These are phyloP conservation scores for Eristalis tenax DNA, from an alignment of 2,888 invertebrate species.

Conservation along the genomic window DNA sequence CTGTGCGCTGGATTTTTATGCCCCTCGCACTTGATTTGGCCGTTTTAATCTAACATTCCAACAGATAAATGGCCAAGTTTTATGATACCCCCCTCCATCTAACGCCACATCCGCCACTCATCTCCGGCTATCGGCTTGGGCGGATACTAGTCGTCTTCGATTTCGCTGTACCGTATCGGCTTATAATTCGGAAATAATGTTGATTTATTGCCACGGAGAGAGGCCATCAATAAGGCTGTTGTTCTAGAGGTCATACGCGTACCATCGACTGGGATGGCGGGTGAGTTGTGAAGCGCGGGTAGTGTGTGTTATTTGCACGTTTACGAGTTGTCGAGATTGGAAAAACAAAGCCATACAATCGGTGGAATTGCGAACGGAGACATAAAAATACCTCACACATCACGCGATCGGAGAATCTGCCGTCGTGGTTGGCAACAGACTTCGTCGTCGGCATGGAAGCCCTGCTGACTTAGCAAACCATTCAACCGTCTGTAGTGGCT, in stretches of 20 bases:
- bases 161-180: constrained; percentile 49
- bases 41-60: constrained; percentile 57
- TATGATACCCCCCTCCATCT: constrained; percentile 11
- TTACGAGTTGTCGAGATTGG: constrained; percentile 58
- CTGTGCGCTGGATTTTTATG: constrained; percentile 23
- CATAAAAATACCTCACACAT: constrained; percentile 22
- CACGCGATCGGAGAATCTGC: not conserved
- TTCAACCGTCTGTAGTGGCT: not conserved
- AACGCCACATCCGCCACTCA: not conserved
- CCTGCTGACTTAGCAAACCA: not conserved
- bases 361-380: constrained; percentile 25
- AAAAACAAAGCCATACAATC: constrained; percentile 55
- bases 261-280: not conserved
- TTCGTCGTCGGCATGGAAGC: not conserved
- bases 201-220: constrained; percentile 55
- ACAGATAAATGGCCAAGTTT: constrained; percentile 54
- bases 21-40: constrained; percentile 49
- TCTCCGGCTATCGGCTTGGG: not conserved
- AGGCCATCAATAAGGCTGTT: constrained; percentile 65
- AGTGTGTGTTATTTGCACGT: constrained; percentile 46
- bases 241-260: constrained; percentile 46
- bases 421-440: not conserved
- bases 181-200: constrained; percentile 68
- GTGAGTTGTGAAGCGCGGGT: not conserved
- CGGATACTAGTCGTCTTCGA: constrained; percentile 8